A percentile compares a stretch with the other conserved stretches of the same genome.
Evolutionary conservation across 1,140 invertebrate species (phyloP).

Genomic region (Pseudomyrmex cubaensis): DNA sequence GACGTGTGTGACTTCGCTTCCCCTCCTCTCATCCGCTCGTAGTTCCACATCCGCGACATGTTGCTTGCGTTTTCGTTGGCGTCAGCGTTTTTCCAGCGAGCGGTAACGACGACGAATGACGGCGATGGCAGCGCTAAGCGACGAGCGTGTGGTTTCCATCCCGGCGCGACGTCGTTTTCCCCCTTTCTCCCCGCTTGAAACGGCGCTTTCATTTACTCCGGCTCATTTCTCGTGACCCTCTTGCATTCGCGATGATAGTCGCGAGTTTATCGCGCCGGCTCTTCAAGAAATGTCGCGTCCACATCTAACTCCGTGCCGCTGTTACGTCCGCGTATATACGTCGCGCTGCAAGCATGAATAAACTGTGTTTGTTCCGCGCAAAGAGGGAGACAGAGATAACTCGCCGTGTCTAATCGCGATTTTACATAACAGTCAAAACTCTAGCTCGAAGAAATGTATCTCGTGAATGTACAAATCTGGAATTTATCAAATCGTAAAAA

Average conservation of each 20-base stretch:
- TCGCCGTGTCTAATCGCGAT: background rate
- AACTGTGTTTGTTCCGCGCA: background rate
- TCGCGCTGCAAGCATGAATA: no score
- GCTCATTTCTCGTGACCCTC: conserved; percentile 48
- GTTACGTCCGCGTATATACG: background rate
- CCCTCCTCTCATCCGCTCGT: background rate
- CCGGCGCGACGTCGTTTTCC: conserved; percentile 5
- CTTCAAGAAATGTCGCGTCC: conserved; percentile 21
- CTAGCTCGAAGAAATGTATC: no score
- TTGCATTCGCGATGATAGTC: conserved; percentile 45
- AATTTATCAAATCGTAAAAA: no score
- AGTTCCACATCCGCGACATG: conserved; percentile 23
- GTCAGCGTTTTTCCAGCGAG: conserved; percentile 53
- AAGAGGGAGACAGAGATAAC: background rate
- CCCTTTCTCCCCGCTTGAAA: background rate
- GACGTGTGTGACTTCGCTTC: background rate
- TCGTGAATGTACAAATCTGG: no score
- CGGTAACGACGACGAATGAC: conserved; percentile 52
- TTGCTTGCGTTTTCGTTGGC: conserved; percentile 30
- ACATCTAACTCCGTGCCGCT: background rate
- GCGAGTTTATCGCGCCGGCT: conserved; percentile 25
- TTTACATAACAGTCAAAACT: no score
- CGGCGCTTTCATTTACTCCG: conserved; percentile 42
- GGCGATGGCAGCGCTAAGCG: conserved; percentile 20
- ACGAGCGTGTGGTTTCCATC: conserved; percentile 46